These are phyloP conservation scores for Lomographa bimaculata DNA, from an alignment of 2,888 invertebrate species.

Conservation along the genomic window DNA sequence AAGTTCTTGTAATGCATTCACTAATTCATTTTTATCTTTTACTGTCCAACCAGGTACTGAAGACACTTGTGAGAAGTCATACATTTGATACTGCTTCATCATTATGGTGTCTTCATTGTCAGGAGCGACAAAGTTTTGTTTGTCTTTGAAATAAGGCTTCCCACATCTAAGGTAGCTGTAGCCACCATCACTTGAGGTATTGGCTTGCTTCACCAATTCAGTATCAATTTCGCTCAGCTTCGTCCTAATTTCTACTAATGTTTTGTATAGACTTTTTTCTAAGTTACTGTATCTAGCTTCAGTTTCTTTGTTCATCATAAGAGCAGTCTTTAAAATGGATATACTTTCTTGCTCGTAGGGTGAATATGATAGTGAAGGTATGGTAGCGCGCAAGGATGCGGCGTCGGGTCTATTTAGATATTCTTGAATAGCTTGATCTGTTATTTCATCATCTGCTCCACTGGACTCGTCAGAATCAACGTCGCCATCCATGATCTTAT, in stretches of 20 bases:
- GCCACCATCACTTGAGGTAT: conserved; percentile 21
- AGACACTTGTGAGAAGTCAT: conserved; percentile 72
- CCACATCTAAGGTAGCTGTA: conserved; percentile 70
- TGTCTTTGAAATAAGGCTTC: conserved; percentile 88
- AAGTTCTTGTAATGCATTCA: conserved; percentile 70
- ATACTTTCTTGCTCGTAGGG: conserved; percentile 22
- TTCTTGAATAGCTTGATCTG: conserved; percentile 2
- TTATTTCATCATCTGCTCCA: conserved; percentile 8
- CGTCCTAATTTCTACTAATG: conserved; percentile 59
- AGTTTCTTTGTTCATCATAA: conserved; percentile 63
- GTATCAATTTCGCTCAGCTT: conserved; percentile 46
- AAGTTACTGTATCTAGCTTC: conserved; percentile 57
- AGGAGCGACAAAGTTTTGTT: conserved; percentile 70
- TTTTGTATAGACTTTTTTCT: conserved; percentile 48
- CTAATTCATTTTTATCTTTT: conserved; percentile 81
- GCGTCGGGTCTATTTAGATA: conserved; percentile 2
- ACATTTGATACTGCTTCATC: conserved; percentile 59
- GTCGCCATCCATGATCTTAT: too few relatives aligned
- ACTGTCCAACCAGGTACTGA: conserved; percentile 81
- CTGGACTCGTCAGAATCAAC: conserved; percentile 3
- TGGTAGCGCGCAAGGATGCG: conserved; percentile 2
- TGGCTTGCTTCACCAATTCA: conserved; percentile 1
- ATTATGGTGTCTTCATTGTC: conserved; percentile 85
- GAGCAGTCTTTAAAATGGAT: conserved; percentile 48
- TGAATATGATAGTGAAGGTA: background rate